phyloP scores from a whole-genome alignment of 2,888 invertebrate species.

The Melanchra persicariae region DNA sequence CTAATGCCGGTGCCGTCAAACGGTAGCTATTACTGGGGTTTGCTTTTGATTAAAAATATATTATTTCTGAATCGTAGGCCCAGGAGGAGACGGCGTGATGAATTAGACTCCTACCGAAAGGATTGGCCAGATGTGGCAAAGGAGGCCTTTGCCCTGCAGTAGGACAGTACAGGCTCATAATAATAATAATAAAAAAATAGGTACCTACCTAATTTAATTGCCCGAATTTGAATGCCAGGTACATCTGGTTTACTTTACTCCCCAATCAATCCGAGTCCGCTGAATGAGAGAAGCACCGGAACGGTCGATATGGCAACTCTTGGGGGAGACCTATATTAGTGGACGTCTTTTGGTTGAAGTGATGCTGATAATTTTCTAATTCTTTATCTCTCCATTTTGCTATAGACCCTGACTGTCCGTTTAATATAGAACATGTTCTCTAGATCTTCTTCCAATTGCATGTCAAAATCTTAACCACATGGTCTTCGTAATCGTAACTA shows the following conservation, averaged over 20 bases:
- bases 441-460: background rate
- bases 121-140: too few species aligned
- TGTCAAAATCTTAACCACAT: background rate
- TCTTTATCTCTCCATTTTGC: background rate
- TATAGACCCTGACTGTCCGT: background rate
- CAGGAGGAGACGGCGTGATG: too few species aligned
- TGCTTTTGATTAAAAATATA: slow-evolving; percentile 22
- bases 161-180: too few species aligned
- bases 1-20: slow-evolving; percentile 58
- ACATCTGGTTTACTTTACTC: too few species aligned
- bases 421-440: too few species aligned
- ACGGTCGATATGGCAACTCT: too few species aligned
- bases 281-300: too few species aligned
- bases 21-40: slow-evolving; percentile 38
- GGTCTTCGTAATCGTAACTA: background rate
- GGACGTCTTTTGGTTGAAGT: background rate
- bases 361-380: too few species aligned
- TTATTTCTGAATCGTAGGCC: too few species aligned
- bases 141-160: too few species aligned
- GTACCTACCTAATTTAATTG: background rate
- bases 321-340: background rate
- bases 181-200: too few species aligned
- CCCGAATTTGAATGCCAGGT: background rate
- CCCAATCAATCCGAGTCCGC: background rate
- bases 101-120: too few species aligned